Base-by-base conservation (phyloP, 2,888 invertebrate species). In the Trichacis sp. region DNA sequence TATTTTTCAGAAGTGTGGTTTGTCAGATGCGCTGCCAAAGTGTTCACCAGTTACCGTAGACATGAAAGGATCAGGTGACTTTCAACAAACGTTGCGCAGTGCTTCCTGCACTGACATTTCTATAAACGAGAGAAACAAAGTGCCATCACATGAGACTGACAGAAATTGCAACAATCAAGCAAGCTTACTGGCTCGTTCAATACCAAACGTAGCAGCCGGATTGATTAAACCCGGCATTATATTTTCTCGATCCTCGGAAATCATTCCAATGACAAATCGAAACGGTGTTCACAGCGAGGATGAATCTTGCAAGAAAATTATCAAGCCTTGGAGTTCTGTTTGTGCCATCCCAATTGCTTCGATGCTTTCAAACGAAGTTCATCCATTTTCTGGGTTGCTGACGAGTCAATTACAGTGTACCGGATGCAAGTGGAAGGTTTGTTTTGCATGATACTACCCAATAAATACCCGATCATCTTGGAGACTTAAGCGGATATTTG, bases 331-430 rank as follows among this genome's bases (percentile, higher is more conserved):
- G 81, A 80, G 66, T 38, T 83, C 80, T 12, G 64, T 83, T 2
- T 80, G 75, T 50, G 63, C 80, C 4, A 79, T 83, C 67, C 75
- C 83, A 17, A 74, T 64, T 52, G 67, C 74, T 52, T 69, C 76
- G n/a, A 52, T 72, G 46, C 66, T 76, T 36, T 74, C 79, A 1
- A 77, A 80, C 46, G 80, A 82, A 69, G 74, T 88, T 8, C 89
- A 91, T 81, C 93, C 93, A 1, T 93, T 93, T 80, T 88, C 90
- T 61, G 93, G 93, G 18, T 88, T 92, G 24, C 85, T 93, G 64
- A 92, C 93, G 51, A 93, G 91, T 78, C 93, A 93, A 85, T 86
- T 93, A 48, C 87, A 90, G 63, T 94, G 94, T 79, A 89, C 89
- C 30, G 88, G 88, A 54, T 94, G 93, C 82, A 89, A 89, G 45